Evolutionary conservation across 2,113 vertebrate species (phyloP).

Genomic region (Pterocles orientalis): DNA sequence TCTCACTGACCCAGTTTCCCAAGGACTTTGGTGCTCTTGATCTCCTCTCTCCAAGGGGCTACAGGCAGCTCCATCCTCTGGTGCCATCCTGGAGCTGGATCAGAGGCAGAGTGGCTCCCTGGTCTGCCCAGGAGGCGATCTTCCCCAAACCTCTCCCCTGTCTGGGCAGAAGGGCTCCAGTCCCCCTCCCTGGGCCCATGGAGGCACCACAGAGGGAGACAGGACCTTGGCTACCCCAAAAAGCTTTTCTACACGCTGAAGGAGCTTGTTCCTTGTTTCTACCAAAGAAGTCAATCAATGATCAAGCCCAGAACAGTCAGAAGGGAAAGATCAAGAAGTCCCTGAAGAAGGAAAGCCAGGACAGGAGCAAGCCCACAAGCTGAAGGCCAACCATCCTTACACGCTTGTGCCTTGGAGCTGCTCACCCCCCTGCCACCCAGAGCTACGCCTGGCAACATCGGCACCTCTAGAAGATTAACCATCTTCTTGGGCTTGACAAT

Average conservation of each 20-base stretch:
- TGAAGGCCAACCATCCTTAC: not conserved
- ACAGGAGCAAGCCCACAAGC: not conserved
- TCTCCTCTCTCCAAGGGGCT: not conserved
- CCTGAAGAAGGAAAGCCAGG: not conserved
- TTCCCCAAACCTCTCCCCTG: not conserved
- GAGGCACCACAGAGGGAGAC: not conserved
- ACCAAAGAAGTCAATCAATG: not conserved
- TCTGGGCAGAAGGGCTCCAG: accelerated
- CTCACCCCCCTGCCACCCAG: not conserved
- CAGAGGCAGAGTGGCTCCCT: not conserved
- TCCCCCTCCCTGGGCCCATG: not conserved
- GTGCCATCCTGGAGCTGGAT: not conserved
- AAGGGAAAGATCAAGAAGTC: not conserved
- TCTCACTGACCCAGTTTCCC: not conserved
- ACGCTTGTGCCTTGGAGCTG: not conserved
- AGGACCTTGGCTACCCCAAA: not conserved
- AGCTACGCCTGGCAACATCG: not conserved
- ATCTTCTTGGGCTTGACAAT: not conserved
- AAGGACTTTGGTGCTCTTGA: not conserved
- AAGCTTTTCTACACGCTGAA: not conserved
- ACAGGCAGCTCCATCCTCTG: not conserved
- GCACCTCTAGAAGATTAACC: not conserved
- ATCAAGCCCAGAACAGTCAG: not conserved
- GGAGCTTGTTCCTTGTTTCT: not conserved
- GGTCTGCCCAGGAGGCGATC: not conserved